These are phyloP conservation scores for Aphelinus atriplicis DNA, from an alignment of 1,140 invertebrate species.

Conservation along the genomic window DNA sequence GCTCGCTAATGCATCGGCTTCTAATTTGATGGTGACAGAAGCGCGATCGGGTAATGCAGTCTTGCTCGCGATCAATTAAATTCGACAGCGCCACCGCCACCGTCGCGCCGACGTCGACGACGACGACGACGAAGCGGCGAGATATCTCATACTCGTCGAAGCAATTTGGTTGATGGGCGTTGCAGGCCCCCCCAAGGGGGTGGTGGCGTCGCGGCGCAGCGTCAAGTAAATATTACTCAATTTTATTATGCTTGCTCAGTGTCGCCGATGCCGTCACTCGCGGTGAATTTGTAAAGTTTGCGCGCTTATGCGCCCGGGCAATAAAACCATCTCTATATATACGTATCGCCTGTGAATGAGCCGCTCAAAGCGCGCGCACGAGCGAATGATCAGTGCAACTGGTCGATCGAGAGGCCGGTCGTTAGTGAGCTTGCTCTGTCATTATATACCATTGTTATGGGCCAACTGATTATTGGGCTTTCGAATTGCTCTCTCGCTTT, in stretches of 20 bases:
- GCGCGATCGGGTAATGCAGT: slow-evolving; percentile 1
- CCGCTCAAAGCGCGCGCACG: not conserved
- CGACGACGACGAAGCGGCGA: not conserved
- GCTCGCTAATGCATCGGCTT: not conserved
- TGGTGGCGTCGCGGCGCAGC: not conserved
- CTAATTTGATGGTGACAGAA: slow-evolving; percentile 1
- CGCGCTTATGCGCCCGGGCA: not conserved
- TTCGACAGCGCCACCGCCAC: not conserved
- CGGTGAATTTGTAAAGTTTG: slow-evolving; percentile 42
- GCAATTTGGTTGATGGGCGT: slow-evolving; percentile 48
- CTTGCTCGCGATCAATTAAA: slow-evolving; percentile 22
- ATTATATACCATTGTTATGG: too few relatives aligned
- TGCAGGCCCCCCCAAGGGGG: too few relatives aligned
- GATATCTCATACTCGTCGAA: slow-evolving; percentile 22
- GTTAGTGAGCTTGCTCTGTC: too few relatives aligned
- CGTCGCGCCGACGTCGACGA: not conserved
- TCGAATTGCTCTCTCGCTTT: too few relatives aligned
- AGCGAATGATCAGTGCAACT: too few relatives aligned
- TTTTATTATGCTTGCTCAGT: slow-evolving; percentile 46
- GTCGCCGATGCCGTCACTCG: slow-evolving; percentile 39
- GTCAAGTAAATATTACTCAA: slow-evolving; percentile 52
- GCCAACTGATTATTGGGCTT: too few relatives aligned
- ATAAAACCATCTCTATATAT: slow-evolving; percentile 17
- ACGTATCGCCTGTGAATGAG: slow-evolving; percentile 10
- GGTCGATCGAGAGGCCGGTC: too few relatives aligned